These are phyloP conservation scores for Zoanthus sansibaricus DNA, from an alignment of 92 coral and sea anemone genomes.

Conservation along the genomic window DNA sequence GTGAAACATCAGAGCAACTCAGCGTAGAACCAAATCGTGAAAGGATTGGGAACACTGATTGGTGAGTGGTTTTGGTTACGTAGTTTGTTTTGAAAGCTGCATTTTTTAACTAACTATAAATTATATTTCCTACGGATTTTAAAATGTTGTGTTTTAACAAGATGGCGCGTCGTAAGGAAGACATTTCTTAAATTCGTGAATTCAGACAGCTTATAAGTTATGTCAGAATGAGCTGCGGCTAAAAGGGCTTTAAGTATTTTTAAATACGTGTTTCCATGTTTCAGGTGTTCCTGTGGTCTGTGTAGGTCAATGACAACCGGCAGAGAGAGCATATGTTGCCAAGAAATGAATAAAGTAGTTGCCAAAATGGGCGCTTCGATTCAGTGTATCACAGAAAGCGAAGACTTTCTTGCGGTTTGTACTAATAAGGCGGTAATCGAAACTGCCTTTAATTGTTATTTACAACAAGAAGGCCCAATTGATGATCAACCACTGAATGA, in stretches of 20 bases:
- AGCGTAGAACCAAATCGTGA: slow-evolving; percentile 12
- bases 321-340: slow-evolving; percentile 8
- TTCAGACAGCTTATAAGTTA: neutral
- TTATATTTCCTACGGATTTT: neutral
- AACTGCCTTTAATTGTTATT: slow-evolving; percentile 29
- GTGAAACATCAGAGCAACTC: neutral
- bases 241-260: no score
- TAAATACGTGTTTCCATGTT: neutral
- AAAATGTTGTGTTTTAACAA: neutral
- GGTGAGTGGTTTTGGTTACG: neutral
- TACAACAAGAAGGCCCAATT: slow-evolving; percentile 25
- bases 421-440: slow-evolving; percentile 14
- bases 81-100: neutral
- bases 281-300: slow-evolving; percentile 17
- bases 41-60: slow-evolving; percentile 22
- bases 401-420: slow-evolving; percentile 7
- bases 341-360: neutral
- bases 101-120: neutral
- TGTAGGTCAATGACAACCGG: slow-evolving; percentile 26
- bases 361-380: slow-evolving; percentile 1
- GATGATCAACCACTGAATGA: slow-evolving; percentile 26
- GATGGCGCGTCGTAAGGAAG: neutral
- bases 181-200: neutral
- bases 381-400: slow-evolving; percentile 21
- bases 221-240: neutral